Evolutionary conservation across 35 echinoderm and acorn worm species (phyloP).

Genomic region (Apostichopus japonicus): DNA sequence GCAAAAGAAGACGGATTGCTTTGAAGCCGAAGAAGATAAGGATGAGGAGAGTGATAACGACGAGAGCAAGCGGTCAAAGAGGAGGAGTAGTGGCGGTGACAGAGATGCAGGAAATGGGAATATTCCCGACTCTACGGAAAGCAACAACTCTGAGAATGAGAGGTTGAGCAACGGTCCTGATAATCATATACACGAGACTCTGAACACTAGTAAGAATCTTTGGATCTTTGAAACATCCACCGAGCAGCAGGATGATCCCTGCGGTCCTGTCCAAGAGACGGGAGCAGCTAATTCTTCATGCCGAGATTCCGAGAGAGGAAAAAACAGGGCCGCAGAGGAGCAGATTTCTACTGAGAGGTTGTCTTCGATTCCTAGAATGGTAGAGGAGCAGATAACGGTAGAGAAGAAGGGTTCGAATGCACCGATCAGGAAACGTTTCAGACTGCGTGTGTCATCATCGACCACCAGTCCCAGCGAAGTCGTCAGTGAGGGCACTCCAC

Average conservation of each 20-base stretch:
- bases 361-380: not conserved
- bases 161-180: not conserved
- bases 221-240: not conserved
- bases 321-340: not conserved
- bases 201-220: not conserved
- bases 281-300: not conserved
- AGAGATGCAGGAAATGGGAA: not conserved
- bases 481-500: not conserved
- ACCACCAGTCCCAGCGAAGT: not conserved
- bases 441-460: constrained; percentile 17
- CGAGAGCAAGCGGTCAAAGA: not conserved
- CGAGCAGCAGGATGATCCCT: not conserved
- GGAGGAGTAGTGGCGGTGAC: not conserved
- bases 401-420: constrained; percentile 56
- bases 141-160: not conserved
- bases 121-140: not conserved
- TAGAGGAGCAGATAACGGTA: constrained; percentile 53
- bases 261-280: not conserved
- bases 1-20: constrained; percentile 7
- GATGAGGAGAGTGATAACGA: constrained; percentile 2
- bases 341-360: not conserved
- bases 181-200: not conserved
- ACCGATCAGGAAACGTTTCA: constrained; percentile 47
- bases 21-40: not conserved
- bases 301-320: not conserved